These are phyloP conservation scores for Altica lythri DNA, from an alignment of 2,888 invertebrate genomes.

Conservation along the genomic window DNA sequence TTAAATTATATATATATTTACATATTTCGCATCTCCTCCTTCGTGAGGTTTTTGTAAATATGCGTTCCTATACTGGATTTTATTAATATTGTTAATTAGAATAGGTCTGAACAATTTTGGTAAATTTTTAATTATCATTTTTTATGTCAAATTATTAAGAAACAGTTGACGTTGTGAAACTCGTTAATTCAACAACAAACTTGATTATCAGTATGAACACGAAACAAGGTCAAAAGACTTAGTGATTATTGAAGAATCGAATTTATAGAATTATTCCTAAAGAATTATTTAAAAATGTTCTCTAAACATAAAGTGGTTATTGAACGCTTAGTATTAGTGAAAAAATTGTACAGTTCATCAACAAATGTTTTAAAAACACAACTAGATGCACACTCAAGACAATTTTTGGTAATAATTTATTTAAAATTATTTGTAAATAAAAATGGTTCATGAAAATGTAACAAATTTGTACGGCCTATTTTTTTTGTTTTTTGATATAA, in stretches of 20 bases:
- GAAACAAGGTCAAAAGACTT: neutral
- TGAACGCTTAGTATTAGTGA: conserved; percentile 19
- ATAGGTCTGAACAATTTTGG: conserved; percentile 18
- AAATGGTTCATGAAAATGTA: too few species aligned
- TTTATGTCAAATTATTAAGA: conserved; percentile 12
- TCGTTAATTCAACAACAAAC: neutral
- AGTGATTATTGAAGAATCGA: neutral
- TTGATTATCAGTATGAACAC: neutral
- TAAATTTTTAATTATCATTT: conserved; percentile 8
- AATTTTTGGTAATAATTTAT: conserved; percentile 48
- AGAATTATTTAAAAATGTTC: conserved; percentile 32
- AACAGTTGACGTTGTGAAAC: conserved; percentile 1
- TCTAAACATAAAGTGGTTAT: conserved; percentile 27
- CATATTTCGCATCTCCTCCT: conserved; percentile 58
- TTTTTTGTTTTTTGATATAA: too few species aligned
- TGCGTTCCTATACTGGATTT: conserved; percentile 21
- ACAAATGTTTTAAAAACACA: conserved; percentile 49
- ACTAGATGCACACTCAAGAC: conserved; percentile 49
- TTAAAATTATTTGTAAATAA: too few species aligned
- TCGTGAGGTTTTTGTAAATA: conserved; percentile 18
- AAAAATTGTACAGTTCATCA: conserved; percentile 31
- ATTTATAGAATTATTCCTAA: neutral
- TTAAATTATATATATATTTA: conserved; percentile 41
- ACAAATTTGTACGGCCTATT: too few species aligned
- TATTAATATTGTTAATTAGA: conserved; percentile 17